phyloP scores from a whole-genome alignment of 2,797 vertebrate genomes.

The Bryconaethiops microstoma region DNA sequence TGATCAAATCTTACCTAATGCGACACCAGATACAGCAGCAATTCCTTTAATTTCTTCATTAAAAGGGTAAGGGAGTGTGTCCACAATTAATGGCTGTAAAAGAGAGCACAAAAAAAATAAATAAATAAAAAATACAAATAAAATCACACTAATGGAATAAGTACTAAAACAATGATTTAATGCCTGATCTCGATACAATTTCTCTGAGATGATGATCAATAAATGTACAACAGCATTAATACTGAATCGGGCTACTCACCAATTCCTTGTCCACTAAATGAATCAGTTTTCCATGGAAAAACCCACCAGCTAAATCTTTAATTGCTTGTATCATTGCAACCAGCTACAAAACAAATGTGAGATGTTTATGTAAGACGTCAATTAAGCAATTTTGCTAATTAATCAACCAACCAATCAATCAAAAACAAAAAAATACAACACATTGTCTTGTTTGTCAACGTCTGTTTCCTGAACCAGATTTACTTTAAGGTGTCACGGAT shows the following conservation, averaged over 20 bases:
- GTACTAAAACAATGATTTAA: no score
- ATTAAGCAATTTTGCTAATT: neutral
- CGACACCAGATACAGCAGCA: constrained; percentile 78
- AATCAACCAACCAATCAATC: neutral
- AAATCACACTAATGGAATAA: neutral
- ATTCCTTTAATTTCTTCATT: constrained; percentile 91
- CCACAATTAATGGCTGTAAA: constrained; percentile 82
- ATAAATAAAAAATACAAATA: constrained; percentile 11
- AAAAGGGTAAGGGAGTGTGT: constrained; percentile 87
- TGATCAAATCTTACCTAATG: constrained; percentile 81
- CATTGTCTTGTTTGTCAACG: no score
- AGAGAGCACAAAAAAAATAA: neutral
- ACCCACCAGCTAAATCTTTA: constrained; percentile 80
- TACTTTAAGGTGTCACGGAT: neutral
- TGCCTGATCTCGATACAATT: neutral
- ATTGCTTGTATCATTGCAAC: constrained; percentile 80
- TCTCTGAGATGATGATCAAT: no score
- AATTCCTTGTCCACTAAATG: constrained; percentile 86
- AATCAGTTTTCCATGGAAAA: constrained; percentile 87
- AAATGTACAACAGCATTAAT: neutral
- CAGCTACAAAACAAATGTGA: constrained; percentile 74
- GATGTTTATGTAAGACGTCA: no score
- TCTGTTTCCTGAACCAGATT: neutral
- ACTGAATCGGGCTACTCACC: constrained; percentile 76
- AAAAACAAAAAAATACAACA: neutral